Base-by-base conservation (phyloP, 1,140 invertebrate species). In the Schlechtendalia chinensis region DNA sequence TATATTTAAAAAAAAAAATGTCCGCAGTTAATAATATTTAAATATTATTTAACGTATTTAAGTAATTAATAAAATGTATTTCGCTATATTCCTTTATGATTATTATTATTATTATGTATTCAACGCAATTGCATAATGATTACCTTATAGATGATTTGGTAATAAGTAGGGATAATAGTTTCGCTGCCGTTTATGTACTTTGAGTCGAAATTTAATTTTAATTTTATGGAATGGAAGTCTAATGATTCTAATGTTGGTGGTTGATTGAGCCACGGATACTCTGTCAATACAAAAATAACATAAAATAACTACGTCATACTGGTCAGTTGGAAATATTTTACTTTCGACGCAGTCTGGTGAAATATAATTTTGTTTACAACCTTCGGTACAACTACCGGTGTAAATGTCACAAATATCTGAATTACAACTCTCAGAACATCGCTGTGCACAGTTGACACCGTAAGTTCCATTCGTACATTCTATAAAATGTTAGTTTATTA, bases 61-160 rank as follows among this genome's bases (percentile, higher is more conserved):
- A n/a, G n/a, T n/a, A n/a, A n/a, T n/a, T n/a, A n/a, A n/a, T n/a
- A n/a, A n/a, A n/a, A n/a, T n/a, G n/a, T n/a, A n/a, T n/a, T n/a
- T n/a, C n/a, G n/a, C n/a, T n/a, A n/a, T n/a, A n/a, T n/a, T n/a
- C n/a, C n/a, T n/a, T n/a, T n/a, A n/a, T n/a, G n/a, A n/a, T n/a
- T n/a, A n/a, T n/a, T n/a, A 39, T 39, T 8, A 39, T 39, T 39
- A 39, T 39, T 39, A 39, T 39, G 8, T 4, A 4, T 39, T 8
- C 8, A 39, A 39, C 8, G 32, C 32, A 8, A 39, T 39, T 39
- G 32, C 3, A 39, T 12, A n/a, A 24, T 12, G 17, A 16, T 69
- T 69, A 69, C 65, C 65, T 69, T 69, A 19, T 11, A 47, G n/a
- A 47, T 22, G 1, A 69, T 24, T 69, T 69, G 65, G 11, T 69